Conservation (phyloP, 2,113 vertebrate genomes). For the Sander vitreus region DNA sequence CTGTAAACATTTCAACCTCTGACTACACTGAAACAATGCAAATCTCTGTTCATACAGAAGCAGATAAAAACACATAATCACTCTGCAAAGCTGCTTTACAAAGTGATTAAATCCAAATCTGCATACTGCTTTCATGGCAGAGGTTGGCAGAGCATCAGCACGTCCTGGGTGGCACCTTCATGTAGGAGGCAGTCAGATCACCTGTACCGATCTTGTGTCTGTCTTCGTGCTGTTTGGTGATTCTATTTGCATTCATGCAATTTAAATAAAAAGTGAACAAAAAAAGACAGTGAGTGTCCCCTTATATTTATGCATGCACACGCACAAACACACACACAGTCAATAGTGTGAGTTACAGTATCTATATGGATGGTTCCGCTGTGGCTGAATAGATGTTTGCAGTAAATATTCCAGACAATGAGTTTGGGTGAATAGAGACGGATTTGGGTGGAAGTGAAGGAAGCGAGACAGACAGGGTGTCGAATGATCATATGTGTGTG, state of each 20-base stretch:
- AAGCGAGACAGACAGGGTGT: conserved; percentile 29
- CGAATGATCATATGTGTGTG: neutral
- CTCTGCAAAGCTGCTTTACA: conserved; percentile 15
- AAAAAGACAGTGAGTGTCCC: neutral
- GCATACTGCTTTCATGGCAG: conserved; percentile 12
- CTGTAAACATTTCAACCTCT: neutral
- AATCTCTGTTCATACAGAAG: conserved; percentile 3
- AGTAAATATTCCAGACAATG: conserved; percentile 49
- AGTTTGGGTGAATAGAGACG: conserved; percentile 45
- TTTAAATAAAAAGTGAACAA: neutral
- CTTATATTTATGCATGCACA: neutral
- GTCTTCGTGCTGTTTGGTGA: conserved; percentile 14
- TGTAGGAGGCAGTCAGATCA: conserved; percentile 28
- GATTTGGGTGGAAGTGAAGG: conserved; percentile 43
- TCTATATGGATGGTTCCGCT: conserved; percentile 41
- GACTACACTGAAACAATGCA: conserved; percentile 16
- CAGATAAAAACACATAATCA: neutral
- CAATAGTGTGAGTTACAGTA: conserved; percentile 40
- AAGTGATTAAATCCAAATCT: conserved; percentile 48
- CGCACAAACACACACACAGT: conserved; percentile 5
- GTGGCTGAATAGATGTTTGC: conserved; percentile 40
- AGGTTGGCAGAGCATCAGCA: conserved; percentile 31
- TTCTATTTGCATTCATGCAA: neutral
- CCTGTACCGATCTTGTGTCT: conserved; percentile 9
- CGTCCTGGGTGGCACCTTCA: conserved; percentile 55